Conservation (phyloP, 2,113 vertebrate genomes). For the Eptatretus burgeri region DNA sequence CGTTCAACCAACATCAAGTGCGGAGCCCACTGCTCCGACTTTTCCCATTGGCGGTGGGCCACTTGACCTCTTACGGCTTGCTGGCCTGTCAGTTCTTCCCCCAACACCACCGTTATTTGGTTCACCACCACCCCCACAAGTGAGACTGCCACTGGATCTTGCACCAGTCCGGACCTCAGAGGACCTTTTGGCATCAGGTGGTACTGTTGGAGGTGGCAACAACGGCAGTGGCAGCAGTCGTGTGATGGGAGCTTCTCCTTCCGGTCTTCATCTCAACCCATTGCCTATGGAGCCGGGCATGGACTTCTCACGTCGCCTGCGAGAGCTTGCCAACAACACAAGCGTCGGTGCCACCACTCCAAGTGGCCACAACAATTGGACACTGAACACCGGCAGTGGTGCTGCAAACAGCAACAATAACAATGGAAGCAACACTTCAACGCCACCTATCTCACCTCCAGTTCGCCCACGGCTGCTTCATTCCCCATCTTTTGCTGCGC, state of each 20-base stretch:
- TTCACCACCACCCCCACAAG: not conserved
- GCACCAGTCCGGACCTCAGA: not conserved
- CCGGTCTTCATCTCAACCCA: not conserved
- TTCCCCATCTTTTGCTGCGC: not conserved
- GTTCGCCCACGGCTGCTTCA: not conserved
- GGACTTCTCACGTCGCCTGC: conserved; percentile 5
- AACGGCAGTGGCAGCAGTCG: not conserved
- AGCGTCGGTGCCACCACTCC: not conserved
- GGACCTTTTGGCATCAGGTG: no score
- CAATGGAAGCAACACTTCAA: not conserved
- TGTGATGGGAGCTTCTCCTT: not conserved
- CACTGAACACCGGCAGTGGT: not conserved
- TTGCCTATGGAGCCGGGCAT: conserved; percentile 4
- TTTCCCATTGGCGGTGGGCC: not conserved
- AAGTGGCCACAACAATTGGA: not conserved
- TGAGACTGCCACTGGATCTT: not conserved
- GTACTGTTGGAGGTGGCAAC: not conserved
- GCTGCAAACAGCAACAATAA: not conserved
- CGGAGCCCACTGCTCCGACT: not conserved
- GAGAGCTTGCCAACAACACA: conserved; percentile 2
- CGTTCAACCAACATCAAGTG: not conserved
- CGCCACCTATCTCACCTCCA: not conserved
- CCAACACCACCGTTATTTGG: not conserved
- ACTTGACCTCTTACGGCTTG: not conserved
- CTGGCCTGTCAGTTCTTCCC: not conserved